These are phyloP conservation scores for Microhierax caerulescens DNA, from an alignment of 2,797 vertebrate species.

Conservation along the genomic window DNA sequence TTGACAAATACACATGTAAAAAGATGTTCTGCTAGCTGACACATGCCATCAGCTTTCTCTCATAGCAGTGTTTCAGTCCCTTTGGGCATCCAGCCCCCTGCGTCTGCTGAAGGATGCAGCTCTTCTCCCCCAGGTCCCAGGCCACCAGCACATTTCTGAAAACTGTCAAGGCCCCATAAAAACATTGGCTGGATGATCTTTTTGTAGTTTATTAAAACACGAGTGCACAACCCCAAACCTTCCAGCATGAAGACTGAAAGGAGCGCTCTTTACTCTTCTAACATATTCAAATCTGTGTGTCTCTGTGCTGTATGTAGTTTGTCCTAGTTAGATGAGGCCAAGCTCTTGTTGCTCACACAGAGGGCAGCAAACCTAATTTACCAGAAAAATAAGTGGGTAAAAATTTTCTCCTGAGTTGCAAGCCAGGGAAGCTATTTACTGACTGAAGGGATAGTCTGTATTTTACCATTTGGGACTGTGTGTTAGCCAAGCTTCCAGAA, in stretches of 20 bases:
- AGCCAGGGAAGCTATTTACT: neutral
- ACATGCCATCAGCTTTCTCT: neutral
- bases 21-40: neutral
- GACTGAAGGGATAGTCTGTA: neutral
- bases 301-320: neutral
- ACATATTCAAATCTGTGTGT: neutral
- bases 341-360: neutral
- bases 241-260: neutral
- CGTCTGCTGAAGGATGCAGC: neutral
- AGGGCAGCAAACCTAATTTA: neutral
- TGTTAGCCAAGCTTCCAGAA: neutral
- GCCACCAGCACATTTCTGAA: neutral
- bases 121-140: neutral
- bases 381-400: neutral
- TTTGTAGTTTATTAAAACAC: neutral
- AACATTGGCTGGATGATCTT: neutral
- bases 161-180: neutral
- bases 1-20: neutral
- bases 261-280: neutral
- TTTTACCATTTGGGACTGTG: neutral
- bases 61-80: neutral
- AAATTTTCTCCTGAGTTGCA: neutral
- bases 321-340: neutral
- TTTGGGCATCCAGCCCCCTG: neutral
- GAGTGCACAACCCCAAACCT: neutral